A percentile compares a stretch with the other conserved stretches of the same genome.
Evolutionary conservation across 2,888 invertebrate genomes (phyloP).

Genomic region (Apodemia zela): DNA sequence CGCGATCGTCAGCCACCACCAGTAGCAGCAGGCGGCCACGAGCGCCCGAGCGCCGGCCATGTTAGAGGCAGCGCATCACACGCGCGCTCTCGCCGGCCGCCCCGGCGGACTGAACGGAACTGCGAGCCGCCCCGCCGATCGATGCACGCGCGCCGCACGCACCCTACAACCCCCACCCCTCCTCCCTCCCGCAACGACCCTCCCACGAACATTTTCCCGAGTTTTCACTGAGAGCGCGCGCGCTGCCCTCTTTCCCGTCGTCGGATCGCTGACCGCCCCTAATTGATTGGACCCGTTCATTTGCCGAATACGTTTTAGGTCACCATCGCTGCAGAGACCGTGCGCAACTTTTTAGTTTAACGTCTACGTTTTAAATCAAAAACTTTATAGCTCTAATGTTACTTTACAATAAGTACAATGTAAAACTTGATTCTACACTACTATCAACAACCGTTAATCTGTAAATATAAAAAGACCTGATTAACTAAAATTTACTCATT

Average conservation of each 20-base stretch:
- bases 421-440: neutral
- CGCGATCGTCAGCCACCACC: slow-evolving; percentile 77
- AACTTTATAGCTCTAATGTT: neutral
- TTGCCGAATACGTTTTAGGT: slow-evolving; percentile 75
- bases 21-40: slow-evolving; percentile 76
- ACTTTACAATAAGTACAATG: neutral
- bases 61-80: slow-evolving; percentile 76
- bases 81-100: slow-evolving; percentile 79
- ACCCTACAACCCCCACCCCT: slow-evolving; percentile 44
- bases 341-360: slow-evolving; percentile 43
- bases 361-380: slow-evolving; percentile 18
- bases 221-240: slow-evolving; percentile 79
- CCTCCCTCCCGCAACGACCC: slow-evolving; percentile 42
- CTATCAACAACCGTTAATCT: no score
- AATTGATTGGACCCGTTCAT: slow-evolving; percentile 75
- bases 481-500: no score
- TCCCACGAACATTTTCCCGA: slow-evolving; percentile 70
- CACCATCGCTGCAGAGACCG: slow-evolving; percentile 66
- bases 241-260: slow-evolving; percentile 77
- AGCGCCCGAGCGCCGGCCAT: slow-evolving; percentile 81
- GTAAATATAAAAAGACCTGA: neutral
- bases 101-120: slow-evolving; percentile 70
- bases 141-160: slow-evolving; percentile 56
- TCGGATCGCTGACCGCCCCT: slow-evolving; percentile 78
- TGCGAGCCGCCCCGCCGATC: slow-evolving; percentile 42